Evolutionary conservation across 2,797 vertebrate genomes (phyloP).

Genomic region (Denticeps clupeoides): DNA sequence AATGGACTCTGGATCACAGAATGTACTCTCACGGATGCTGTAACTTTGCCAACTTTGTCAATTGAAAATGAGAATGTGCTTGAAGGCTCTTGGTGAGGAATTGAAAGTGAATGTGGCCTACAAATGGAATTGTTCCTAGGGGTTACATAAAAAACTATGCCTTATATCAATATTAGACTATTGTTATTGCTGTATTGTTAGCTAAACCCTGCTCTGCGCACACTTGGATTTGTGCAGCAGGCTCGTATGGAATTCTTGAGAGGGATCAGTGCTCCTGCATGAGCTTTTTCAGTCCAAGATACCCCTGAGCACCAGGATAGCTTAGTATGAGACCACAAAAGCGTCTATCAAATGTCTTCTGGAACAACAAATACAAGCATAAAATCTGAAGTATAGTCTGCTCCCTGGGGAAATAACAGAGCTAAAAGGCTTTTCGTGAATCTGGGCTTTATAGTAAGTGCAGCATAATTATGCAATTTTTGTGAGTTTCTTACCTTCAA

Average conservation of each 20-base stretch:
- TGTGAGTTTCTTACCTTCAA: no score
- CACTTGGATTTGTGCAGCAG: conserved; percentile 12
- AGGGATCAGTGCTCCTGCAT: conserved; percentile 3
- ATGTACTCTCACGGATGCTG: no score
- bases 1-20: no score
- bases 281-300: neutral
- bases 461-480: no score
- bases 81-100: no score
- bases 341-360: neutral
- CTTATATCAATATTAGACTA: conserved; percentile 19
- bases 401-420: no score
- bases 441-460: no score
- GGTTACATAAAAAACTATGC: neutral
- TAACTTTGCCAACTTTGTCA: no score
- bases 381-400: neutral
- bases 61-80: no score
- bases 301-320: neutral
- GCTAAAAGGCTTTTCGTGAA: no score
- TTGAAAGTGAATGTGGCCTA: conserved; percentile 16
- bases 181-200: conserved; percentile 8
- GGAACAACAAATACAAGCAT: neutral
- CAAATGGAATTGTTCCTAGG: conserved; percentile 18
- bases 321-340: neutral
- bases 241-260: conserved; percentile 10
- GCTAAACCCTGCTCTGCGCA: conserved; percentile 10